A percentile compares a stretch with the other conserved stretches of the same genome.
These are phyloP conservation scores for Serranochromis macrocephalus DNA, from an alignment of 2,113 vertebrate species.

Conservation along the genomic window DNA sequence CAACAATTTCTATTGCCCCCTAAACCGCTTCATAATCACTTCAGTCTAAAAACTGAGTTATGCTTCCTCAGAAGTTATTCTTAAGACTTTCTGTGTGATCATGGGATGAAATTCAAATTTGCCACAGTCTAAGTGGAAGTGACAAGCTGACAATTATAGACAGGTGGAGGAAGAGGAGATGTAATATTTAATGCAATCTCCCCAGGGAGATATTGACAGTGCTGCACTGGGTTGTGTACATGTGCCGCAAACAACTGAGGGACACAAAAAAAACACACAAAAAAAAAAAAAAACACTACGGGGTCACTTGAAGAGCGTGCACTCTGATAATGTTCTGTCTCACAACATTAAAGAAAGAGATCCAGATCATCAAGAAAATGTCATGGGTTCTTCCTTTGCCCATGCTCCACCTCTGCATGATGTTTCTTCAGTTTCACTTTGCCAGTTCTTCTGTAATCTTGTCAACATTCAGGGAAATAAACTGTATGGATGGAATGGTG, in stretches of 20 bases:
- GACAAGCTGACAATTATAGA: not conserved
- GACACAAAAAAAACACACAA: not conserved
- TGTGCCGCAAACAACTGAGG: not conserved
- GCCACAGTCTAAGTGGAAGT: not conserved
- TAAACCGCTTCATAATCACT: not conserved
- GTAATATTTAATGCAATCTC: not conserved
- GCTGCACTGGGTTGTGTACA: not conserved
- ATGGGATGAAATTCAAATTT: not conserved
- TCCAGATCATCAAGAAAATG: not conserved
- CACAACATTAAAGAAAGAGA: not conserved
- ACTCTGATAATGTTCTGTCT: not conserved
- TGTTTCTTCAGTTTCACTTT: not conserved
- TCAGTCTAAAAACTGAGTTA: fast-evolving
- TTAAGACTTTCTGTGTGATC: not conserved
- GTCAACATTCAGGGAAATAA: not conserved
- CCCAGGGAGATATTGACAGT: not conserved
- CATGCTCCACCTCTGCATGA: not conserved
- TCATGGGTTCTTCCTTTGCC: not conserved
- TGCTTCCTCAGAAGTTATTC: not conserved
- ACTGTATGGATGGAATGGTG: not conserved
- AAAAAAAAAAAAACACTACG: fast-evolving
- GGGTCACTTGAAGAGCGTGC: not conserved
- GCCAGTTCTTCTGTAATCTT: not conserved
- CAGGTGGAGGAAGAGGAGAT: not conserved
- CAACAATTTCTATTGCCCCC: not conserved